Percentiles rank a stretch among this genome's conserved stretches.
These are phyloP conservation scores for Lissonota sp. DNA, from an alignment of 2,888 invertebrate species.

Conservation along the genomic window DNA sequence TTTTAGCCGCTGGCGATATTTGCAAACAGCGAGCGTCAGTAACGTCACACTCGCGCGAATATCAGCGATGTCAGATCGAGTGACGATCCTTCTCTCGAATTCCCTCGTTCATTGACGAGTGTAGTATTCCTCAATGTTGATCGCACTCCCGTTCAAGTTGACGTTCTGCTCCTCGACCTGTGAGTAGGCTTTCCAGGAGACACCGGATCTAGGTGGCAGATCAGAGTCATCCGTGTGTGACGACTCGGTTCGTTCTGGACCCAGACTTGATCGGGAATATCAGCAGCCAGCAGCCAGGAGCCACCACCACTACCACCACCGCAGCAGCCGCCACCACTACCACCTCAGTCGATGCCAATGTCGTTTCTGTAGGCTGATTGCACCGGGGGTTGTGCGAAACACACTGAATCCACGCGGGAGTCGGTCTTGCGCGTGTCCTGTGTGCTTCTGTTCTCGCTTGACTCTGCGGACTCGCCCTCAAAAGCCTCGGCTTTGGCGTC, in stretches of 20 bases:
- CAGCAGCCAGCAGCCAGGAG: constrained; percentile 48
- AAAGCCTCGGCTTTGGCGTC: constrained; percentile 74
- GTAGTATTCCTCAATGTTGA: constrained; percentile 11
- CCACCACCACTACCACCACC: constrained; percentile 41
- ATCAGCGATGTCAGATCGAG: constrained; percentile 32
- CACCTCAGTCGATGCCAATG: constrained; percentile 65
- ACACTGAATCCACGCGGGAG: constrained; percentile 85
- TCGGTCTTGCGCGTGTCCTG: constrained; percentile 81
- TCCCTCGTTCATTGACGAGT: constrained; percentile 1
- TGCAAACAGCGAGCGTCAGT: constrained; percentile 48
- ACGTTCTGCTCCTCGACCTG: constrained; percentile 43
- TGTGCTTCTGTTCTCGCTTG: constrained; percentile 65
- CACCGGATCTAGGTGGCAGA: constrained; percentile 22
- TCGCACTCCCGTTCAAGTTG: constrained; percentile 57
- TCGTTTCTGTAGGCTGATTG: constrained; percentile 84
- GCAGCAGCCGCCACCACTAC: constrained; percentile 9
- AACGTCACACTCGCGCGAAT: constrained; percentile 66
- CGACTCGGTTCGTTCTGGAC: constrained; percentile 53
- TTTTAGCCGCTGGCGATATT: constrained; percentile 56
- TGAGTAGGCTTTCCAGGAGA: constrained; percentile 49
- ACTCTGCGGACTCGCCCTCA: constrained; percentile 80
- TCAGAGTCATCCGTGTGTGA: constrained; percentile 33
- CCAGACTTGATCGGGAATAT: constrained; percentile 46
- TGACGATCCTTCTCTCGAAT: constrained; percentile 15
- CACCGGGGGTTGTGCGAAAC: constrained; percentile 85